Conservation (phyloP, 2,113 vertebrate genomes). For the Ptilonorhynchus violaceus region DNA sequence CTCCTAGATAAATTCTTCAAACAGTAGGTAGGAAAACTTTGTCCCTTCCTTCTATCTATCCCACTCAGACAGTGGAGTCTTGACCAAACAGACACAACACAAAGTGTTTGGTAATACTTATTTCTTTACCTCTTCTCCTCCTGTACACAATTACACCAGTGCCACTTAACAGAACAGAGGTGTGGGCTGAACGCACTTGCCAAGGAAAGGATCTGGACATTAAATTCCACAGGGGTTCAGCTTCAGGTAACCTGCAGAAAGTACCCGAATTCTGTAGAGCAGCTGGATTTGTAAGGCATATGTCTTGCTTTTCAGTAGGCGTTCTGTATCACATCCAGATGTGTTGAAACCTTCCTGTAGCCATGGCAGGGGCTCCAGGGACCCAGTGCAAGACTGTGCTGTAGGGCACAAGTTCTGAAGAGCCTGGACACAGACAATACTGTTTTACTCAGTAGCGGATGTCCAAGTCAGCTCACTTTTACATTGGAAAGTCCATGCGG, state of each 20-base stretch:
- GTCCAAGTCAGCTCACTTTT: background rate
- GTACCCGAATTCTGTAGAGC: background rate
- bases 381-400: background rate
- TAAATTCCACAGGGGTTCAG: rapidly evolving
- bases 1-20: background rate
- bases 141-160: background rate
- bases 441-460: background rate
- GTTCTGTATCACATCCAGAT: background rate
- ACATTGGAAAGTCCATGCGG: background rate
- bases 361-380: background rate
- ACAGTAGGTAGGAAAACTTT: background rate
- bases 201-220: background rate
- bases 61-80: background rate
- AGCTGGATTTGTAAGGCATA: background rate
- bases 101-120: background rate
- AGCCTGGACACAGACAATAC: background rate
- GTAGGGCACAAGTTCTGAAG: background rate
- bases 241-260: rapidly evolving
- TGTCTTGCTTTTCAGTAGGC: background rate
- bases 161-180: background rate
- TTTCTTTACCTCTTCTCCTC: background rate
- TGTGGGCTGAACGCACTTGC: background rate
- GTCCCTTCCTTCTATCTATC: background rate
- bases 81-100: background rate
- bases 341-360: background rate